Evolutionary conservation across 2,888 invertebrate species (phyloP), one percentile per base, ranked within the genome.

Genomic region (Ametastegia equiseti): DNA sequence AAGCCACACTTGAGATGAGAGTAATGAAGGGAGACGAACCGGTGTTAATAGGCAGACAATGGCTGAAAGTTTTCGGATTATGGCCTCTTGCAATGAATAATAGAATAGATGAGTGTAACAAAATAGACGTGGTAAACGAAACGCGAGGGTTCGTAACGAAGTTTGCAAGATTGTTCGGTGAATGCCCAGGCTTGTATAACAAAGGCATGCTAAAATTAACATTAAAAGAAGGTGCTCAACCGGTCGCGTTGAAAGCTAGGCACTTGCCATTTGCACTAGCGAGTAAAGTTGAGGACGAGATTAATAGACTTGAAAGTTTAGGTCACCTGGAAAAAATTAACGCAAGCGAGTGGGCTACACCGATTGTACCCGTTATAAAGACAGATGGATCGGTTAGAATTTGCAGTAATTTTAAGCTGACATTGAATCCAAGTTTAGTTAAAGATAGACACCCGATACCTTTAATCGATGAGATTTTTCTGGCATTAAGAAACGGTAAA

Each of bases 311-410:
- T 80, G 77, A 82, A 82, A 42, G 84, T 83, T 60, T 81, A 69
- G 81, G 85, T 75, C 85, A 86, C 83, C 27, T 84, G 83, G 78
- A 84, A 82, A 77, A 81, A 36, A 79, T 86, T 60, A 71, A 88
- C 19, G 71, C 71, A 23, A 87, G 87, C 33, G 86, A 88, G 50
- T 89, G 89, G 88, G 88, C 87, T n/a, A 88, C 89, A 11, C 89
- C 90, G 1, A 86, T 89, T 27, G 89, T 89, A 1, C 86, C 86
- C 4, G 87, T 90, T 19, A 75, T 84, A 2, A 89, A 89, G 83
- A 82, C 83, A 27, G 81, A 87, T 73, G 84, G 84, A 4, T 6
- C 15, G 11, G 39, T 67, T 3, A 82, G 88, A 57, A 82, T 87
- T 60, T 86, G 86, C 73, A 85, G 86, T 1, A 83, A 87, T 82